These are phyloP conservation scores for Sminthurides aquaticus DNA, from an alignment of 2,888 invertebrate species.

Conservation along the genomic window DNA sequence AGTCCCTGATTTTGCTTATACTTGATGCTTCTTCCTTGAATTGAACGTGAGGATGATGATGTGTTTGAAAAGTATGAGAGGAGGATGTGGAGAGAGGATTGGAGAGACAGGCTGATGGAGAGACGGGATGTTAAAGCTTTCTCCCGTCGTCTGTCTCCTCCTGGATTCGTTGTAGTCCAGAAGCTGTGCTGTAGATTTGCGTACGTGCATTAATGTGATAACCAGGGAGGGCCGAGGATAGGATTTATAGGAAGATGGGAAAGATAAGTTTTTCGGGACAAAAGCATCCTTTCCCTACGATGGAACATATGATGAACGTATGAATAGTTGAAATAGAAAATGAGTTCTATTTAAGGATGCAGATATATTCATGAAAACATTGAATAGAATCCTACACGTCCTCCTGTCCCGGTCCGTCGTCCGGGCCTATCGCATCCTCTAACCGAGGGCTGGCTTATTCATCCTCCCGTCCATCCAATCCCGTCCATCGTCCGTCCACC, in stretches of 20 bases:
- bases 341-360: slow-evolving; percentile 4
- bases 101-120: neutral
- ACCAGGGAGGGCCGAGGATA: neutral
- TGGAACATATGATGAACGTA: neutral
- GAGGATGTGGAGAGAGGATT: neutral
- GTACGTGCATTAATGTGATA: neutral
- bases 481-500: slow-evolving; percentile 16
- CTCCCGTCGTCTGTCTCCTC: too few relatives aligned
- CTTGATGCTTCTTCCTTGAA: too few relatives aligned
- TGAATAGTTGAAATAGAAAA: neutral
- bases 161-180: neutral
- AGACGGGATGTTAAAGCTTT: neutral
- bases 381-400: neutral
- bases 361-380: slow-evolving; percentile 17
- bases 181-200: neutral
- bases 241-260: neutral
- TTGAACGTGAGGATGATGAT: too few relatives aligned
- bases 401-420: neutral
- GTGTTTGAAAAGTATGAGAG: neutral
- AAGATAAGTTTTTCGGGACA: neutral
- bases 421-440: neutral
- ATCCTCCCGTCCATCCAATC: slow-evolving; percentile 19
- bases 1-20: too few relatives aligned
- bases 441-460: slow-evolving; percentile 11
- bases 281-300: neutral